Evolutionary conservation across 2,888 invertebrate genomes (phyloP).

Genomic region (Machimus atricapillus): DNA sequence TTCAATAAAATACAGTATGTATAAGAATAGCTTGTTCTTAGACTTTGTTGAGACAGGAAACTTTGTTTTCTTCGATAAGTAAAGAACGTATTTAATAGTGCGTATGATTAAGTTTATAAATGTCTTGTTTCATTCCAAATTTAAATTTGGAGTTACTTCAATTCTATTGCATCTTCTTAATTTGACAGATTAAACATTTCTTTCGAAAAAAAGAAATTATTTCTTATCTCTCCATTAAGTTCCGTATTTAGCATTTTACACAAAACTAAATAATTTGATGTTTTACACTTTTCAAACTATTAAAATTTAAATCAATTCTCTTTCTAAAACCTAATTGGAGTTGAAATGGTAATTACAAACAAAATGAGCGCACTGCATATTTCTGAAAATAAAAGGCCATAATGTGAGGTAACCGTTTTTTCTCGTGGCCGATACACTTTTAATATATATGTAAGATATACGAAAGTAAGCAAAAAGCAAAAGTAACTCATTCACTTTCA

Average conservation of each 20-base stretch:
- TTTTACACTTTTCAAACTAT: not conserved
- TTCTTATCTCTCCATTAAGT: not conserved
- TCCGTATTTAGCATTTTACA: not conserved
- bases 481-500: slow-evolving; percentile 30
- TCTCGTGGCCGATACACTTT: slow-evolving; percentile 12
- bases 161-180: too few relatives aligned
- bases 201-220: too few relatives aligned
- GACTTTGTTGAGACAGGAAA: too few relatives aligned
- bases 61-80: too few relatives aligned
- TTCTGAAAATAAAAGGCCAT: slow-evolving; percentile 1
- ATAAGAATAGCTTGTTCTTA: too few relatives aligned
- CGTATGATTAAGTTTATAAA: too few relatives aligned
- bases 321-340: not conserved
- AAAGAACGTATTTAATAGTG: too few relatives aligned
- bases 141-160: too few relatives aligned
- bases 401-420: not conserved
- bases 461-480: slow-evolving; percentile 17
- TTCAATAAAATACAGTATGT: too few relatives aligned
- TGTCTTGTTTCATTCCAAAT: too few relatives aligned
- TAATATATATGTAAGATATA: not conserved
- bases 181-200: too few relatives aligned
- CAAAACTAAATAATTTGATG: not conserved
- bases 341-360: not conserved
- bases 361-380: not conserved
- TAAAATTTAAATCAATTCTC: not conserved